Evolutionary conservation across 2,113 vertebrate genomes (phyloP), one percentile per base, ranked within the genome.

Genomic region (Chamaetylas fuelleborni): DNA sequence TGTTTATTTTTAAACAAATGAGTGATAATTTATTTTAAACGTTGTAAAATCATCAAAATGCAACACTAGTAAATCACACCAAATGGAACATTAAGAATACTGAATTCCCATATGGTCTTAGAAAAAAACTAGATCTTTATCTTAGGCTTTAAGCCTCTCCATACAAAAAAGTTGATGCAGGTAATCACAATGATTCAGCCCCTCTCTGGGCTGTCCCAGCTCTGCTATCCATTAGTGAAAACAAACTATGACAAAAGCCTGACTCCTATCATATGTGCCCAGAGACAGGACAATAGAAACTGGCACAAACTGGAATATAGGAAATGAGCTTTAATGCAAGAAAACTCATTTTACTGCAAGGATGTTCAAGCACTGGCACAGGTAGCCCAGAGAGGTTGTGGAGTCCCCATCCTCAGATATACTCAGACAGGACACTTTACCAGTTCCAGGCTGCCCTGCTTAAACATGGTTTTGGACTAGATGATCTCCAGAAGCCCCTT

Each of bases 11-110:
- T 50, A 81, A 70, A 29, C 29, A 74, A 81, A 85, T 22, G 4
- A 93, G 9, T 3, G 1, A 45, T 72, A 64, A 42, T 58, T 70
- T 76, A 53, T 62, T 83, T 74, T 71, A 36, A 88, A 76, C 40
- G 74, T n/a, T n/a, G 53, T 89, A 89, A 94, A 38, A 31, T 43
- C 38, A 88, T 26, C 22, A 84, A 93, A 92, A 81, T 57, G 43
- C 25, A 91, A 69, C 16, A 78, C 8, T 45, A 64, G 64, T 56
- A 81, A 93, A 88, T 36, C 22, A 51, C 23, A 76, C 9, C 26
- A 81, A 91, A 67, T 24, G 6, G 40, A 95, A 67, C 38, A 74
- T 40, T 88, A 86, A 54, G 36, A 84, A 54, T 47, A 84, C 9
- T 64, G 6, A 45, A 89, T 87, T 74, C 17, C 54, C 25, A 22